phyloP scores from a whole-genome alignment of 2,113 vertebrate species.

The Anoura caudifer region DNA sequence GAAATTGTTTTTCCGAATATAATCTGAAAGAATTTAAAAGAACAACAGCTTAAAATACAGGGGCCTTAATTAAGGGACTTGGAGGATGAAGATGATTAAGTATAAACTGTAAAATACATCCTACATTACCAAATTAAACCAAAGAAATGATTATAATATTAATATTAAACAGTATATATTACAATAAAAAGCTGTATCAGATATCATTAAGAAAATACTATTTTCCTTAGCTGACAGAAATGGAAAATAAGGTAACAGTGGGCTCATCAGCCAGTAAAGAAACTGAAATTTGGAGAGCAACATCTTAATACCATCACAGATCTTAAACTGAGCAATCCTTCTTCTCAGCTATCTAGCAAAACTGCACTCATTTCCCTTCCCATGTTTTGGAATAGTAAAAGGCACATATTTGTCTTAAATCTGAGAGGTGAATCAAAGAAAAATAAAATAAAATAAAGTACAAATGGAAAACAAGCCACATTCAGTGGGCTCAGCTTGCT shows the following conservation, averaged over 20 bases:
- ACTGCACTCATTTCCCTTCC: not conserved
- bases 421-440: not conserved
- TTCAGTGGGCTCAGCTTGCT: not conserved
- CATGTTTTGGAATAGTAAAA: not conserved
- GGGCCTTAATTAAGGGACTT: not conserved
- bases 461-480: not conserved
- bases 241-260: not conserved
- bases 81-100: not conserved
- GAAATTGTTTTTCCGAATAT: slow-evolving; percentile 12
- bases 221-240: not conserved
- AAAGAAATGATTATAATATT: not conserved
- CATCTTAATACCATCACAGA: not conserved
- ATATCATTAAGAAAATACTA: not conserved
- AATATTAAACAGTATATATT: not conserved
- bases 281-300: not conserved
- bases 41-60: not conserved
- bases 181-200: not conserved
- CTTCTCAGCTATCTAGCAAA: not conserved
- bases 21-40: not conserved
- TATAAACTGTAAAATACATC: not conserved
- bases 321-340: not conserved
- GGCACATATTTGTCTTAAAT: not conserved
- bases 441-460: not conserved
- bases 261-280: not conserved
- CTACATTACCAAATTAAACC: not conserved